Base-by-base conservation (phyloP, 1,140 invertebrate genomes). In the Pissodes strobi region DNA sequence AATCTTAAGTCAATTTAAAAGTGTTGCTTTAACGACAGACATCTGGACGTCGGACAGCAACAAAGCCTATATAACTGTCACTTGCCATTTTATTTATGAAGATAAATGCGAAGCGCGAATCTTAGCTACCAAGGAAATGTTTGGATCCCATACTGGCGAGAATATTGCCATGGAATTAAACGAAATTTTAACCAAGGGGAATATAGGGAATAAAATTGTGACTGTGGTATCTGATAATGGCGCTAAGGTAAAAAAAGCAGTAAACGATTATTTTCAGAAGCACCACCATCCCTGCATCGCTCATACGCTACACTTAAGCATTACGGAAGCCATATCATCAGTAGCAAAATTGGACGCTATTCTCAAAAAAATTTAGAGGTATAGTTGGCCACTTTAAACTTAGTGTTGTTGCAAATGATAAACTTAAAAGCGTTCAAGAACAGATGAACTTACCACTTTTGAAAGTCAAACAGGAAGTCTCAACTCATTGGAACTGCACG, bases 201-300 rank as follows among this genome's bases (percentile, higher is more conserved):
- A 64, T 1, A 56, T 64, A 30, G 6, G 13, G 2, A 22, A 56
- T 23, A 56, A 64, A 64, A 48, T 49, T 48, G 30, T 37, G 12
- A 10, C 27, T 39, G 15, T 56, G 23, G 52, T 64, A 8, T 43
- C 48, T 46, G 51, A 64, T 25, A 56, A 56, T 22, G 53, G 48
- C 1, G 63, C 55, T 10, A 52, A 39, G 19, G 37, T 65, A 9
- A 65, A 58, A 45, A 22, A 23, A 18, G 64, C 37, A 13, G 21
- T 66, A 18, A 66, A 61, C 19, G 64, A 66, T 15, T 39, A 43
- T 58, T 58, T 64, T 27, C 37, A 10, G 12, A 22, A 85, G 82
- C 68, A 64, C 30, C 67, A 69, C 27, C 69, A 71, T 43, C 60
- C 85, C 86, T 76, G 80, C 78, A 43, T 69, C 18, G 67, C 67